phyloP scores from a whole-genome alignment of 2,888 invertebrate genomes.

The Heteromurus nitidus region DNA sequence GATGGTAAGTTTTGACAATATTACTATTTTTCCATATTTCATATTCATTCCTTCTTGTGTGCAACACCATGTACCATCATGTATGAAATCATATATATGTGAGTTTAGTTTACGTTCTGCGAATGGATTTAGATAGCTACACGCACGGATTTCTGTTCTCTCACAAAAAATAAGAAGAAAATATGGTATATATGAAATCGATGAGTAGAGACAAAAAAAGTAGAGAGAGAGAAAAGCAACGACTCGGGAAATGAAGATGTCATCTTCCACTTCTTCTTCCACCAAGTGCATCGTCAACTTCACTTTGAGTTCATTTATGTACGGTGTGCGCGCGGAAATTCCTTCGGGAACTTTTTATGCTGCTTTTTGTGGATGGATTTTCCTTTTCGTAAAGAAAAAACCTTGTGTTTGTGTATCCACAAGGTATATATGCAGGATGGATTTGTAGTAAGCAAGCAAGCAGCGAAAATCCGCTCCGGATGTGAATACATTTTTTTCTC shows the following conservation, averaged over 20 bases:
- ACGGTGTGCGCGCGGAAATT: constrained; percentile 13
- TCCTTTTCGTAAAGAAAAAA: background rate
- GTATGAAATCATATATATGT: background rate
- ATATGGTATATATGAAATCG: no score
- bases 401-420: background rate
- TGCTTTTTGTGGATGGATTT: background rate
- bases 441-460: background rate
- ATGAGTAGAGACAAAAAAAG: constrained; percentile 20
- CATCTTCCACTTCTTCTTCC: constrained; percentile 43
- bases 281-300: constrained; percentile 36
- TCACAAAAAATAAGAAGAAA: no score
- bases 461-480: constrained; percentile 13
- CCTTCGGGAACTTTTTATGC: constrained; percentile 23
- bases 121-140: background rate
- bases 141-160: background rate
- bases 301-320: constrained; percentile 43
- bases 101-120: no score
- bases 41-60: background rate
- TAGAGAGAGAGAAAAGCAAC: constrained; percentile 20
- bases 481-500: constrained; percentile 16
- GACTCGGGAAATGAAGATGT: constrained; percentile 52
- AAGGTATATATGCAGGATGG: background rate
- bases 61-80: background rate
- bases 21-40: constrained; percentile 13
- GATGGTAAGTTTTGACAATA: constrained; percentile 2